A percentile compares a stretch with the other conserved stretches of the same genome.
These are phyloP conservation scores for Sula dactylatra DNA, from an alignment of 2,113 vertebrate species.

Conservation along the genomic window DNA sequence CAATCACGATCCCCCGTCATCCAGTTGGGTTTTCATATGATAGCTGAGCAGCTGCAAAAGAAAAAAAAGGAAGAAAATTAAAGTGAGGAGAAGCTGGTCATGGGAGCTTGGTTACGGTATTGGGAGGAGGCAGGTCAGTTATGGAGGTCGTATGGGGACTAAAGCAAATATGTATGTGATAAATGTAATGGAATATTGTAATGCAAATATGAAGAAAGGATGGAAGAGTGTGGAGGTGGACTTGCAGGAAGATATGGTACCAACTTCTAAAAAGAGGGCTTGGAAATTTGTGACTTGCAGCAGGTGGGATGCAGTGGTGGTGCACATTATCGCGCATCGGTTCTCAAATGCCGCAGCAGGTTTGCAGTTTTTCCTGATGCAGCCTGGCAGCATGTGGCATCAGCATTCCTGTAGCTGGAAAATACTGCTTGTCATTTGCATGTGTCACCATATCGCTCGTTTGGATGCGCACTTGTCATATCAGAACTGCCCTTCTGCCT, in stretches of 20 bases:
- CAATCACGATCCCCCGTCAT: neutral
- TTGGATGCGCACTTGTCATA: neutral
- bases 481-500: neutral
- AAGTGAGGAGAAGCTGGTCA: neutral
- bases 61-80: neutral
- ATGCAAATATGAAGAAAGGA: neutral
- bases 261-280: neutral
- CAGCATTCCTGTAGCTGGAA: neutral
- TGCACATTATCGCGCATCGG: neutral
- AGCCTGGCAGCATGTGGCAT: neutral
- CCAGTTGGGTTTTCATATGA: neutral
- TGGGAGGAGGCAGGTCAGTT: neutral
- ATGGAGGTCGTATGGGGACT: neutral
- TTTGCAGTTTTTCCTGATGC: neutral
- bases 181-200: neutral
- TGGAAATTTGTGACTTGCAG: neutral
- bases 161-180: neutral
- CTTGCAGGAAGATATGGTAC: neutral
- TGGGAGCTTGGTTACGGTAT: rapidly evolving
- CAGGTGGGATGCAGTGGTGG: rapidly evolving
- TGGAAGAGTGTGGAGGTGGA: neutral
- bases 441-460: neutral
- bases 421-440: neutral
- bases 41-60: neutral
- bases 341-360: neutral